phyloP scores from a whole-genome alignment of 2,113 vertebrate species.

The Gobio gobio region DNA sequence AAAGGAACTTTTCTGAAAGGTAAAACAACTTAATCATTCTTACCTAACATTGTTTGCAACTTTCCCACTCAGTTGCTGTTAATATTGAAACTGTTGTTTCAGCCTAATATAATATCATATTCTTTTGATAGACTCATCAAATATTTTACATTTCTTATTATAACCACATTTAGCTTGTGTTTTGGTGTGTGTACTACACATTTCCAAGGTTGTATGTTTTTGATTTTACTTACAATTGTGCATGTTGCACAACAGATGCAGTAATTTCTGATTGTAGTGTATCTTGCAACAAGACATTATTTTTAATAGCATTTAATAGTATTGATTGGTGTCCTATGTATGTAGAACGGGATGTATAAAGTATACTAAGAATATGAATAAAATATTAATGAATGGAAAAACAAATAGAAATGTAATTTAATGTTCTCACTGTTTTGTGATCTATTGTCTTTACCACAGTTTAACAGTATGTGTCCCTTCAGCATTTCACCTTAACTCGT shows the following conservation, averaged over 20 bases:
- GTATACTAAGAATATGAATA: background rate
- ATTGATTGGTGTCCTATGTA: background rate
- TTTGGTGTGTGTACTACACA: background rate
- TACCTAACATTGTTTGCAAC: background rate
- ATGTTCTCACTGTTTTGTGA: background rate
- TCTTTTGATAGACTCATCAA: background rate
- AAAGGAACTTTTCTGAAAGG: background rate
- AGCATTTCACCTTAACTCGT: background rate
- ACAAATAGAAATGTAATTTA: background rate
- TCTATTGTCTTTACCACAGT: background rate
- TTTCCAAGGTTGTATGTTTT: background rate
- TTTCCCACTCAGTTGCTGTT: background rate
- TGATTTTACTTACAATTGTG: background rate
- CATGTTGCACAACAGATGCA: constrained; percentile 24
- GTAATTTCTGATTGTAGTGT: constrained; percentile 25
- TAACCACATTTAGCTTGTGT: background rate
- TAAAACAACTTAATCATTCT: background rate
- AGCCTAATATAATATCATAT: background rate
- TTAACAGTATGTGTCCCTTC: background rate
- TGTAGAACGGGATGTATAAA: background rate
- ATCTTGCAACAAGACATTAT: constrained; percentile 59
- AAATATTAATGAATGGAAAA: background rate
- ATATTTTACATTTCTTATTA: background rate
- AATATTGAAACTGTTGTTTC: background rate
- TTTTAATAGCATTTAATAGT: background rate